Evolutionary conservation across 2,888 invertebrate genomes (phyloP).

Genomic region (Nephrotoma guestfalica): DNA sequence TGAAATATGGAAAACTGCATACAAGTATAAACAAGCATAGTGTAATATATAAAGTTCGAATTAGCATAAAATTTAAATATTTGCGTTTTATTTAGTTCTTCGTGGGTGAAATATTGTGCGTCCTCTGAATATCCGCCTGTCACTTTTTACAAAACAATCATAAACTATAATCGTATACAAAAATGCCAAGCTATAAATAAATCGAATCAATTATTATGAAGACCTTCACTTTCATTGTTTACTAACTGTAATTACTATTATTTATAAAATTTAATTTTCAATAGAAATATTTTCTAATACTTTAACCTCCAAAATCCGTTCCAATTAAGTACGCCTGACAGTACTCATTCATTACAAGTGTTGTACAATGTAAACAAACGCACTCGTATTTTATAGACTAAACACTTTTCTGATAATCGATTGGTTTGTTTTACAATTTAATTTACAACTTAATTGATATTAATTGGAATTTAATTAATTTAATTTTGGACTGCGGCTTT

Average conservation of each 20-base stretch:
- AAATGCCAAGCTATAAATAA: too few relatives aligned
- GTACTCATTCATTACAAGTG: neutral
- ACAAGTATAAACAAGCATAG: slow-evolving; percentile 36
- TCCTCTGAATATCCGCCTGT: neutral
- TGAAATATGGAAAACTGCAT: slow-evolving; percentile 74
- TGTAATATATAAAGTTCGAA: neutral
- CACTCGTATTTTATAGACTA: neutral
- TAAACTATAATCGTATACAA: too few relatives aligned
- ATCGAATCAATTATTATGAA: neutral
- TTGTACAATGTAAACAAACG: neutral
- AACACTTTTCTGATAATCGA: neutral
- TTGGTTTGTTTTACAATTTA: neutral
- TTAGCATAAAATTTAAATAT: neutral
- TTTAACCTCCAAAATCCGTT: neutral
- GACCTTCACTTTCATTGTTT: neutral
- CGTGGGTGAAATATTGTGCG: too few relatives aligned
- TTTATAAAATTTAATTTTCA: neutral
- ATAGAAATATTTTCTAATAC: neutral
- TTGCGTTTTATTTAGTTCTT: neutral
- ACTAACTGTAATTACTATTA: neutral
- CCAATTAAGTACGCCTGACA: neutral
- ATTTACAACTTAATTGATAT: neutral
- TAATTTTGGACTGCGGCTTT: neutral
- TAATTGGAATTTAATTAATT: neutral
- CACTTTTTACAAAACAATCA: neutral